These are phyloP conservation scores for Drosophila anomalata DNA, from an alignment of 2,888 invertebrate genomes.

Conservation along the genomic window DNA sequence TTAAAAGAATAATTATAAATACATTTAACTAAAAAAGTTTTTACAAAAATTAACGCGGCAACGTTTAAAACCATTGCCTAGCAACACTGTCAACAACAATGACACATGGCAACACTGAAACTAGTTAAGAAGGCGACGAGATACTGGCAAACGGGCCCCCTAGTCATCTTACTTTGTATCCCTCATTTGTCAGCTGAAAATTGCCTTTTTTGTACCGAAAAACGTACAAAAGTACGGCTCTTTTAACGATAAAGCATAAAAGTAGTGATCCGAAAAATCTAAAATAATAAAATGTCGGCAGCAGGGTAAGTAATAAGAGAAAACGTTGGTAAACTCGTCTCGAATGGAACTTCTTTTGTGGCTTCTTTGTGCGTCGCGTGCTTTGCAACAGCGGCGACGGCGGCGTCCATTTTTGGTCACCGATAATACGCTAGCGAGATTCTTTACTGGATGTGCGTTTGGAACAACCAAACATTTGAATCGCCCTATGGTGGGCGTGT, in stretches of 20 bases:
- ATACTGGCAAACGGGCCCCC: slow-evolving; percentile 1
- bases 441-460: slow-evolving; percentile 5
- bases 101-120: neutral
- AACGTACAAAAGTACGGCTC: slow-evolving; percentile 32
- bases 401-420: slow-evolving; percentile 66
- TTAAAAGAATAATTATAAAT: neutral
- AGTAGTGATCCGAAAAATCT: slow-evolving; percentile 43
- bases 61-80: neutral
- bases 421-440: neutral
- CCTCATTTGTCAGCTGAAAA: slow-evolving; percentile 55
- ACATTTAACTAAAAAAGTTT: neutral
- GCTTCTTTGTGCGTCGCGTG: slow-evolving; percentile 73
- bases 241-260: slow-evolving; percentile 31
- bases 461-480: slow-evolving; percentile 2
- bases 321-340: neutral
- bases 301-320: slow-evolving; percentile 68
- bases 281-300: slow-evolving; percentile 70
- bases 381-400: slow-evolving; percentile 51
- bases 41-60: neutral
- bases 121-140: neutral
- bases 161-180: slow-evolving; percentile 15
- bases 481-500: slow-evolving; percentile 60
- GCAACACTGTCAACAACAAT: neutral
- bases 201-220: slow-evolving; percentile 58
- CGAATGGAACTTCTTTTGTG: slow-evolving; percentile 56